phyloP scores from a whole-genome alignment of 2,888 invertebrate genomes.

The Steromphala cineraria region DNA sequence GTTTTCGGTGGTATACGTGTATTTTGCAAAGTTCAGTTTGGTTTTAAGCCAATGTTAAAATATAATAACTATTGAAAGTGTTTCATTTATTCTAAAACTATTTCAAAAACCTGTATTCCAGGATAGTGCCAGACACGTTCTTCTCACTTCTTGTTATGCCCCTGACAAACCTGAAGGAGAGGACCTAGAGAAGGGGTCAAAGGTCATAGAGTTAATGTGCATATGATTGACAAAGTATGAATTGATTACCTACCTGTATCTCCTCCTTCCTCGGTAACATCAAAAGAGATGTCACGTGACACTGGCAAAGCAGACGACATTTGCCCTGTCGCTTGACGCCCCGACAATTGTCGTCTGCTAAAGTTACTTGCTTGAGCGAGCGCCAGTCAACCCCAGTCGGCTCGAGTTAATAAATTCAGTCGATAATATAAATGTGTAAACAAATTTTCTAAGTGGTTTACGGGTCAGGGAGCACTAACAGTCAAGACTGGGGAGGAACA shows the following conservation, averaged over 20 bases:
- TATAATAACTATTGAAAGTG: no score
- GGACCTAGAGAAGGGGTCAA: not conserved
- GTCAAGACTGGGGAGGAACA: not conserved
- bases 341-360: not conserved
- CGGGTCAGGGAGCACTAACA: not conserved
- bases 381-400: not conserved
- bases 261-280: not conserved
- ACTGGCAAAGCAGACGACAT: not conserved
- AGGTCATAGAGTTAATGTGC: not conserved
- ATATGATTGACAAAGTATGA: not conserved
- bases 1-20: no score
- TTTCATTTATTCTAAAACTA: no score
- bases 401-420: constrained; percentile 5
- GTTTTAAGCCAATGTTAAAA: no score
- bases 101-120: no score
- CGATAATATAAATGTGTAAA: constrained; percentile 8
- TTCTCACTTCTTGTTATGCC: no score
- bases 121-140: no score
- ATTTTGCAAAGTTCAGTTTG: no score
- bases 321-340: constrained; percentile 1
- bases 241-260: not conserved
- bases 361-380: not conserved
- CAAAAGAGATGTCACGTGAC: not conserved
- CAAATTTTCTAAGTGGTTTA: not conserved
- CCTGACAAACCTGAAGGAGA: no score